A percentile compares a stretch with the other conserved stretches of the same genome.
Evolutionary conservation across 2,888 invertebrate genomes (phyloP).

Genomic region (Portevinia maculata): DNA sequence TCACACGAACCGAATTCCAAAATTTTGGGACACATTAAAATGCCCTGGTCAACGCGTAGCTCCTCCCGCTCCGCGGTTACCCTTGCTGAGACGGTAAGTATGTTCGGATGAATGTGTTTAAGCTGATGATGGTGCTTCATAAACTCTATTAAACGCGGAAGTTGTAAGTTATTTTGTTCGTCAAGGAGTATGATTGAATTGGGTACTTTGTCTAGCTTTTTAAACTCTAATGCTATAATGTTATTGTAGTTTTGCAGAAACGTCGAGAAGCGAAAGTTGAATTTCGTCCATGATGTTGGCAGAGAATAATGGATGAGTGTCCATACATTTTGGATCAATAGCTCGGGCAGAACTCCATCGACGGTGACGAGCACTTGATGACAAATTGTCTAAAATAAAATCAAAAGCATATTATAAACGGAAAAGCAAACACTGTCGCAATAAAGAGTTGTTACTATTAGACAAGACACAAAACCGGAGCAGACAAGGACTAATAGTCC

Average conservation of each 20-base stretch:
- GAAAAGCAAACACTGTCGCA: too few species aligned
- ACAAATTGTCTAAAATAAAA: slow-evolving; percentile 69
- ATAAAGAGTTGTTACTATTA: too few species aligned
- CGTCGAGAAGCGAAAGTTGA: slow-evolving; percentile 88
- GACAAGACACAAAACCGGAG: too few species aligned
- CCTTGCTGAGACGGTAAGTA: slow-evolving; percentile 74
- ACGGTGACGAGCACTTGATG: slow-evolving; percentile 86
- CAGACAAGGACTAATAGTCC: too few species aligned
- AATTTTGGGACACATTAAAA: slow-evolving; percentile 83
- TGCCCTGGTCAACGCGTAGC: slow-evolving; percentile 70
- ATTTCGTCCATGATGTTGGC: slow-evolving; percentile 86
- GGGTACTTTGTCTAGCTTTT: slow-evolving; percentile 66
- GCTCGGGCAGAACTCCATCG: slow-evolving; percentile 86
- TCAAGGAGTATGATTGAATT: slow-evolving; percentile 85
- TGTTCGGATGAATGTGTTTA: slow-evolving; percentile 77
- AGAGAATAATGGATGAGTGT: slow-evolving; percentile 89
- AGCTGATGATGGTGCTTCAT: slow-evolving; percentile 81
- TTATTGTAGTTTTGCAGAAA: slow-evolving; percentile 85
- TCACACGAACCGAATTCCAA: slow-evolving; percentile 87
- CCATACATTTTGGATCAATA: slow-evolving; percentile 87
- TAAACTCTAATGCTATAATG: slow-evolving; percentile 74
- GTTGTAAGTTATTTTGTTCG: slow-evolving; percentile 85
- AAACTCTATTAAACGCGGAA: slow-evolving; percentile 86
- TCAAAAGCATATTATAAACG: neutral
- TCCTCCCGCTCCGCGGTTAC: slow-evolving; percentile 75